Conservation (phyloP, 2,888 invertebrate species). For the Glyphotaelius pellucidus region DNA sequence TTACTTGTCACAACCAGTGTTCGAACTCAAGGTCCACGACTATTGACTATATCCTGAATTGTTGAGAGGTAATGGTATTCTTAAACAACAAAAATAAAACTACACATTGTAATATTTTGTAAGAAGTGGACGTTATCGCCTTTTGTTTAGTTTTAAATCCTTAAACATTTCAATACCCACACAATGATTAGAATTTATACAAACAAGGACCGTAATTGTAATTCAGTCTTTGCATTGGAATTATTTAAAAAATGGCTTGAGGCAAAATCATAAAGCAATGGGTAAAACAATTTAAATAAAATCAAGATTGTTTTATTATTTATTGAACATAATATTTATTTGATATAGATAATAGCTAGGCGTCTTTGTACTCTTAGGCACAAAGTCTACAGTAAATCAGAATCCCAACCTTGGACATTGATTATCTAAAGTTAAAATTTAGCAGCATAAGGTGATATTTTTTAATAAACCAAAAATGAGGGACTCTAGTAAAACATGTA, state of each 20-base stretch:
- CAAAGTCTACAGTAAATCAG: not conserved
- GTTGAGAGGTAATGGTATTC: not conserved
- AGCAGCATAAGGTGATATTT: too few relatives aligned
- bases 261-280: too few relatives aligned
- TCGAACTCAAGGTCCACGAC: conserved; percentile 11
- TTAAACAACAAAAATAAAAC: not conserved
- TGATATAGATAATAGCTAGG: not conserved
- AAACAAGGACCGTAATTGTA: not conserved
- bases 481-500: too few relatives aligned
- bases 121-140: not conserved
- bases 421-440: not conserved
- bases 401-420: not conserved
- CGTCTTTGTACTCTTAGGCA: not conserved
- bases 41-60: not conserved
- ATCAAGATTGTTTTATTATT: too few relatives aligned
- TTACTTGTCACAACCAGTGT: not conserved
- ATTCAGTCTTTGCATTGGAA: not conserved
- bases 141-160: not conserved
- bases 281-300: too few relatives aligned
- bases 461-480: too few relatives aligned
- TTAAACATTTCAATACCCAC: not conserved
- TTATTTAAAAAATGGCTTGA: not conserved
- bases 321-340: not conserved
- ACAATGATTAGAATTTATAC: not conserved
- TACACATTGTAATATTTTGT: not conserved